Evolutionary conservation across 2,797 vertebrate species (phyloP).

Genomic region (Crypturellus tataupa): DNA sequence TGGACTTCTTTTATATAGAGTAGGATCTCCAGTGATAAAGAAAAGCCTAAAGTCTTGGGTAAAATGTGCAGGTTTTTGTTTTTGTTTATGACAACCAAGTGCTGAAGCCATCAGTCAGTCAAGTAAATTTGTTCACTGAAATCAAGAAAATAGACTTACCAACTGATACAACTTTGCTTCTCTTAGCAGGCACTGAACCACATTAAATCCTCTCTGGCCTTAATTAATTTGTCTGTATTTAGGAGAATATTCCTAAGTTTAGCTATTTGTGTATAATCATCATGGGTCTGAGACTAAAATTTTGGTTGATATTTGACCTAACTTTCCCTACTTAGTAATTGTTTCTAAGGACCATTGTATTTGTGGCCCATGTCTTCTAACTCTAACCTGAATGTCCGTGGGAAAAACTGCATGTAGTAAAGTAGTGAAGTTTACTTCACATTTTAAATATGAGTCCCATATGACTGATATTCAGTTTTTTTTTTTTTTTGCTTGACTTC

Average conservation of each 20-base stretch:
- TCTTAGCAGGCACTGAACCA: slow-evolving; percentile 6
- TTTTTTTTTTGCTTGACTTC: neutral
- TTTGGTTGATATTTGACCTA: slow-evolving; percentile 40
- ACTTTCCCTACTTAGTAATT: slow-evolving; percentile 23
- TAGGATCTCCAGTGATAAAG: neutral
- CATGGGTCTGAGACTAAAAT: slow-evolving; percentile 4
- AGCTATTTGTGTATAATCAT: slow-evolving; percentile 2
- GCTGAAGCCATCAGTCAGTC: neutral
- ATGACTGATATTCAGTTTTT: neutral
- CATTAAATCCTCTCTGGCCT: neutral
- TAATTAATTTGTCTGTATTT: slow-evolving; percentile 47
- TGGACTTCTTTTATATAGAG: neutral
- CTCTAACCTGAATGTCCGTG: neutral
- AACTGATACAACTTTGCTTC: neutral
- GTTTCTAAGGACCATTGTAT: slow-evolving; percentile 1
- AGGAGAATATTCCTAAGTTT: slow-evolving; percentile 26
- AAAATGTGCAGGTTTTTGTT: neutral
- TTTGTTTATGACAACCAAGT: neutral
- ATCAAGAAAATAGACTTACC: neutral
- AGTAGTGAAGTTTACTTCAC: neutral
- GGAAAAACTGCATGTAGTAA: neutral
- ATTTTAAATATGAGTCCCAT: neutral
- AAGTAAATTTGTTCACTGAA: neutral
- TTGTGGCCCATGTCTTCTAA: slow-evolving; percentile 2
- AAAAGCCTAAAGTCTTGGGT: neutral